Base-by-base conservation (phyloP, 2,888 invertebrate genomes). In the Mycalesis mineus region DNA sequence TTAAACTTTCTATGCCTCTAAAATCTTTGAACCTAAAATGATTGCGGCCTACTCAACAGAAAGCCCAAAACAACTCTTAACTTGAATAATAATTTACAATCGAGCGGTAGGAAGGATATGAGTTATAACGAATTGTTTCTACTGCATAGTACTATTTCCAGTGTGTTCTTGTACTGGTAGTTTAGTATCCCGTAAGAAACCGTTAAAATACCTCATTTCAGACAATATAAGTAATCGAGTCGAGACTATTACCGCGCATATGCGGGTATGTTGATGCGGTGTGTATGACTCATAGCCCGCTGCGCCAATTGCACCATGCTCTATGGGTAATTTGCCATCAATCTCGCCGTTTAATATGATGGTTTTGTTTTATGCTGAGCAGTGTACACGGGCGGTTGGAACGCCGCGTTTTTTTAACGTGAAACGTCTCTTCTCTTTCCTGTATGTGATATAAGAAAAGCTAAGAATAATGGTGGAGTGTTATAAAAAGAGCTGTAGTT, bases 321-420 rank as follows among this genome's bases (percentile, higher is more conserved):
- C 67, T 73, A 75, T 71, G 72, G 72, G 75, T 73, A 81, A 84
- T 84, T 82, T 82, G 69, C 77, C 78, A 78, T 78, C 78, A 79
- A 81, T 79, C 76, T 72, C 60, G 63, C 66, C 74, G 74, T 80
- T 80, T 77, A 76, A 75, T 77, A 72, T 65, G 65, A 67, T 71
- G 70, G 76, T 74, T 78, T 79, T 76, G 76, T 78, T 77, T 68
- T 59, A 64, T 59, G 56, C 37, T 42, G 36, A 44, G 53, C 11
- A 2, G 11, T 0, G 28, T 53, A 72, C 56, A 74, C 75, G 65
- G 33, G 69, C 74, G 71, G 48, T 60, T 42, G 0, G 3, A 41
- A 67, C 52, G 66, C 54, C 1, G 56, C 56, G 59, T 61, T 62
- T 62, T 42, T 37, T 28, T 22, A 22, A 22, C 5, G 22, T 22